Evolutionary conservation across 2,888 invertebrate genomes (phyloP).

Genomic region (Aspidiotus destructor): DNA sequence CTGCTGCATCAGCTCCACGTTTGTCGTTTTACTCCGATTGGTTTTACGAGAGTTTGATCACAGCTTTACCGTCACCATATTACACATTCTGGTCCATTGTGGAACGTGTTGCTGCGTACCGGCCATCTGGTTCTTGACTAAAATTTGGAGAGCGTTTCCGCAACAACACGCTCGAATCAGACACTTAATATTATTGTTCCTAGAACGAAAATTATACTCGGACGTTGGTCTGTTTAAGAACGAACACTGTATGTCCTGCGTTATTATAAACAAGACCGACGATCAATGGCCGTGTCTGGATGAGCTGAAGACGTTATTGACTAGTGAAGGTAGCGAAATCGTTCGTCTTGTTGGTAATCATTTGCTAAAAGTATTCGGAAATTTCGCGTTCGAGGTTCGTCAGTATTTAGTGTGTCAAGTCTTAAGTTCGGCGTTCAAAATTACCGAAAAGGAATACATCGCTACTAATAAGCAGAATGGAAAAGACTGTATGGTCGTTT

Average conservation of each 20-base stretch:
- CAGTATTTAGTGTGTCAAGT: constrained; percentile 52
- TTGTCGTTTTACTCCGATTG: constrained; percentile 45
- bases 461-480: constrained; percentile 41
- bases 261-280: constrained; percentile 35
- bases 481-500: constrained; percentile 50
- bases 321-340: constrained; percentile 48
- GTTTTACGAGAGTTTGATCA: constrained; percentile 36
- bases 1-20: constrained; percentile 51
- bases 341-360: constrained; percentile 52
- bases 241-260: constrained; percentile 36
- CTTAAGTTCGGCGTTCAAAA: constrained; percentile 53
- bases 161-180: constrained; percentile 42
- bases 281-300: constrained; percentile 49
- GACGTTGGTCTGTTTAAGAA: constrained; percentile 47
- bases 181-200: constrained; percentile 45
- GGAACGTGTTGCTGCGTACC: constrained; percentile 58
- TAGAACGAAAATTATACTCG: constrained; percentile 52
- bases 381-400: constrained; percentile 48
- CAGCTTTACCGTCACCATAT: constrained; percentile 36
- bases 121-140: constrained; percentile 40
- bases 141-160: constrained; percentile 44
- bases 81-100: constrained; percentile 49
- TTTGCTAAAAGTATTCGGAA: constrained; percentile 50
- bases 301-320: constrained; percentile 50
- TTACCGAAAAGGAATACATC: constrained; percentile 47